Evolutionary conservation across 2,888 invertebrate species (phyloP).

Genomic region (Electrophaes corylata): DNA sequence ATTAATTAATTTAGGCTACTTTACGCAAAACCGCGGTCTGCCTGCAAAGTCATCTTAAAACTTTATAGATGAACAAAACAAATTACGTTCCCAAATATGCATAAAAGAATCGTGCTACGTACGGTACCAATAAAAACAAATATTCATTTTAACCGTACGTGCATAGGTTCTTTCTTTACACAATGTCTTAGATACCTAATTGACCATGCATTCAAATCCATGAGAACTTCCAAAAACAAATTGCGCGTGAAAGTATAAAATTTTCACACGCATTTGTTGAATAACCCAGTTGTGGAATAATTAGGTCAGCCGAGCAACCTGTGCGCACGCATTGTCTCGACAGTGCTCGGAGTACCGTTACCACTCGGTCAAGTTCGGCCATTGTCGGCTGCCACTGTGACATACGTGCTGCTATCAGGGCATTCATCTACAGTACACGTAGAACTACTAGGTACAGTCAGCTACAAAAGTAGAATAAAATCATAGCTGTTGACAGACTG

Average conservation of each 20-base stretch:
- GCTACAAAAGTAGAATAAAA: neutral
- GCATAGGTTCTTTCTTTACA: neutral
- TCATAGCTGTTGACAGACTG: no score
- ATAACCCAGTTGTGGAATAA: slow-evolving; percentile 75
- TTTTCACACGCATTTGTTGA: slow-evolving; percentile 76
- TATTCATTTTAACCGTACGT: no score
- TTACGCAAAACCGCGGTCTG: no score
- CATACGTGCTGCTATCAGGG: slow-evolving; percentile 56
- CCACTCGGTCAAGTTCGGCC: slow-evolving; percentile 77
- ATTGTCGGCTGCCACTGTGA: slow-evolving; percentile 68
- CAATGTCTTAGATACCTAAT: slow-evolving; percentile 20
- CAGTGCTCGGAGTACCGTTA: slow-evolving; percentile 69
- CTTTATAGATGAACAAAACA: no score
- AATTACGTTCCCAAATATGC: no score
- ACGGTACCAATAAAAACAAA: no score
- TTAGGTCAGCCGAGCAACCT: slow-evolving; percentile 83
- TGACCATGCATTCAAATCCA: slow-evolving; percentile 28
- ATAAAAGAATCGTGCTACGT: no score
- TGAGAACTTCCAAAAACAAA: slow-evolving; percentile 37
- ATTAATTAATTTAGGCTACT: no score
- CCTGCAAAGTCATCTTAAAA: no score
- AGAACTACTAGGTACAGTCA: slow-evolving; percentile 3
- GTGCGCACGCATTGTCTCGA: slow-evolving; percentile 80
- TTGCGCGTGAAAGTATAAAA: slow-evolving; percentile 64
- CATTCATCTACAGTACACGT: neutral